These are phyloP conservation scores for Epizoanthus rinbou DNA, from an alignment of 92 coral and sea anemone genomes.

Conservation along the genomic window DNA sequence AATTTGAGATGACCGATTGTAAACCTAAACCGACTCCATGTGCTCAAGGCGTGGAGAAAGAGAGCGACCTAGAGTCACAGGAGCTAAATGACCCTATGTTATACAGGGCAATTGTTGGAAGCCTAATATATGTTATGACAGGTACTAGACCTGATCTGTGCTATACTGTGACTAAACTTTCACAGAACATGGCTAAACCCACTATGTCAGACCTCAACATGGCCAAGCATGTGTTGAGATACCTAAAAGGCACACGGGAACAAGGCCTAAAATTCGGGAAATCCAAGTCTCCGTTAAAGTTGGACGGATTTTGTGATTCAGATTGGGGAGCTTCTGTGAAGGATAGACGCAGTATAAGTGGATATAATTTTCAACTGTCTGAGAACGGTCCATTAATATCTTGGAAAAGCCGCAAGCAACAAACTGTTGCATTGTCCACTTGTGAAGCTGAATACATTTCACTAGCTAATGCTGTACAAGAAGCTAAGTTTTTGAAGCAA, in stretches of 20 bases:
- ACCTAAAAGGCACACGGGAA: slow-evolving; percentile 39
- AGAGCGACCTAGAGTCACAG: slow-evolving; percentile 12
- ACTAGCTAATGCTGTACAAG: not conserved
- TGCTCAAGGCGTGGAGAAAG: slow-evolving; percentile 33
- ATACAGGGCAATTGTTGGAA: slow-evolving; percentile 42
- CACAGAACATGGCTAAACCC: slow-evolving; percentile 51
- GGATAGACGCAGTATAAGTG: slow-evolving; percentile 59
- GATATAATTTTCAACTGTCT: slow-evolving; percentile 43
- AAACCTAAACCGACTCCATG: slow-evolving; percentile 56
- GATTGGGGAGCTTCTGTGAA: slow-evolving; percentile 50
- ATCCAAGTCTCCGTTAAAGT: slow-evolving; percentile 19
- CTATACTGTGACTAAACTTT: slow-evolving; percentile 43
- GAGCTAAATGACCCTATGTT: slow-evolving; percentile 26
- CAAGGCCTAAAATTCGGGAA: slow-evolving; percentile 35
- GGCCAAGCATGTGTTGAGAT: slow-evolving; percentile 45
- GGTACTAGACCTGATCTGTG: slow-evolving; percentile 51
- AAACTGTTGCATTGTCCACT: slow-evolving; percentile 10
- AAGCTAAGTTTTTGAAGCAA: slow-evolving; percentile 10
- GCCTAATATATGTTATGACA: slow-evolving; percentile 47
- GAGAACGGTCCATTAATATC: slow-evolving; percentile 30
- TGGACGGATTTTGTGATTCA: slow-evolving; percentile 38
- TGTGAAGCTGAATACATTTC: not conserved
- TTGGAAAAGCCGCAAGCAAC: slow-evolving; percentile 35
- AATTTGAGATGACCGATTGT: slow-evolving; percentile 43
- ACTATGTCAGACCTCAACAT: slow-evolving; percentile 24